A percentile compares a stretch with the other conserved stretches of the same genome.
Evolutionary conservation across 2,113 vertebrate species (phyloP).

Genomic region (Archocentrus centrarchus): DNA sequence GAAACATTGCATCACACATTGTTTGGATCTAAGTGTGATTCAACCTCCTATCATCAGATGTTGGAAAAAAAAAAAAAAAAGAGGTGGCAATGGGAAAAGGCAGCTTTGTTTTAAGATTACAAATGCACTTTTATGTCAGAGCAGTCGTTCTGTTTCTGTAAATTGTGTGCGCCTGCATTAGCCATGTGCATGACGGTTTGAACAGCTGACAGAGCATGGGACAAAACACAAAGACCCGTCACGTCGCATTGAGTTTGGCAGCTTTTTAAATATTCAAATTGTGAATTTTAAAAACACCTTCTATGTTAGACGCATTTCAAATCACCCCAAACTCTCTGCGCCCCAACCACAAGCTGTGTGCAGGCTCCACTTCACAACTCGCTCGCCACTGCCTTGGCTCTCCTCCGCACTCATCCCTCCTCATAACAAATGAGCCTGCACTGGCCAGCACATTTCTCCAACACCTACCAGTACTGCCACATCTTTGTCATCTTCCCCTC

Average conservation of each 20-base stretch:
- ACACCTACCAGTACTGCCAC: slow-evolving; percentile 42
- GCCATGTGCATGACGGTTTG: neutral
- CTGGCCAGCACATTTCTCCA: slow-evolving; percentile 57
- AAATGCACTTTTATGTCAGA: slow-evolving; percentile 23
- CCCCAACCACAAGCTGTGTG: slow-evolving; percentile 34
- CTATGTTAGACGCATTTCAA: neutral
- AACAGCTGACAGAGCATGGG: neutral
- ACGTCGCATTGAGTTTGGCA: neutral
- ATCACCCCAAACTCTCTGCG: neutral
- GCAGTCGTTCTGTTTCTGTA: neutral
- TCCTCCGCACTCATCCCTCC: slow-evolving; percentile 62
- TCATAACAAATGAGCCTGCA: slow-evolving; percentile 60
- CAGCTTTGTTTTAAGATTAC: slow-evolving; percentile 1
- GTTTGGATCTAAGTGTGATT: slow-evolving; percentile 44
- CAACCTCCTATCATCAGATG: slow-evolving; percentile 33
- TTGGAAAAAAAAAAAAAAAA: neutral
- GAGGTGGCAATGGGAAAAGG: neutral
- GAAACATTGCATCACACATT: slow-evolving; percentile 72
- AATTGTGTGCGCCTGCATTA: neutral
- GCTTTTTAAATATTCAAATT: slow-evolving; percentile 1
- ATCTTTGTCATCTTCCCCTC: slow-evolving; percentile 56
- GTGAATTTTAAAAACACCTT: neutral
- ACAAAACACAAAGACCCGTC: neutral
- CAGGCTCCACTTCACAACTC: slow-evolving; percentile 58
- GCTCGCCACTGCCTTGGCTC: slow-evolving; percentile 57